A percentile compares a stretch with the other conserved stretches of the same genome.
Conservation (phyloP, 2,888 invertebrate genomes). For the Pocota personata region DNA sequence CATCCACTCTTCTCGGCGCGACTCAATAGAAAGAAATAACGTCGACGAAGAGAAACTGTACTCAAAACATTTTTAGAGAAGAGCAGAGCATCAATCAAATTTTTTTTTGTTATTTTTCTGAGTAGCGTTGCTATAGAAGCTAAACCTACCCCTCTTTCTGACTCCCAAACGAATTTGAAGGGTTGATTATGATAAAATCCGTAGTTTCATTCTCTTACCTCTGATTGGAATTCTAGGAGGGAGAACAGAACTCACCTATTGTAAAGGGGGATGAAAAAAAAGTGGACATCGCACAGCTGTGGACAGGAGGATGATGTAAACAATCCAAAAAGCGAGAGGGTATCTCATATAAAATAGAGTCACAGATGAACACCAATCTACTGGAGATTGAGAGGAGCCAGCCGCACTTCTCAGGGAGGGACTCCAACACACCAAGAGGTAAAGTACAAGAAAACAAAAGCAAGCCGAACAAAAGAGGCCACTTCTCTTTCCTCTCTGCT, state of each 20-base stretch:
- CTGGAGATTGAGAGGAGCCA: conserved; percentile 44
- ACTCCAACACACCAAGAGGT: conserved; percentile 52
- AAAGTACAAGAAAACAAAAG: conserved; percentile 62
- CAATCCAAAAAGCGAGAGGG: conserved; percentile 41
- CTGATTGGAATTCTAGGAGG: background rate
- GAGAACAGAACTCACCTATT: conserved; percentile 3
- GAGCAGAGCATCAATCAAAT: conserved; percentile 67
- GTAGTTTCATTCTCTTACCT: conserved; percentile 29
- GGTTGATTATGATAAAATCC: background rate
- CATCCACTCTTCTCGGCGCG: conserved; percentile 26
- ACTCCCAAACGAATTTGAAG: background rate
- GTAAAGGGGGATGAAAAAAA: background rate
- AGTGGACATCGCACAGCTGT: background rate
- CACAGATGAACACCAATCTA: conserved; percentile 21
- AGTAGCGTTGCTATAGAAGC: conserved; percentile 22
- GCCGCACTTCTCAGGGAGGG: conserved; percentile 56
- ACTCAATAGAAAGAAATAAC: background rate
- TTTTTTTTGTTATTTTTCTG: background rate
- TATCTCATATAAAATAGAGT: conserved; percentile 39
- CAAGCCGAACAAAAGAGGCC: conserved; percentile 65
- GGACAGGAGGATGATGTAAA: conserved; percentile 45
- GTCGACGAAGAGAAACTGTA: conserved; percentile 68
- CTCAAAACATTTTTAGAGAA: conserved; percentile 64
- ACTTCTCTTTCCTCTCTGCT: conserved; percentile 73
- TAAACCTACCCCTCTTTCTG: conserved; percentile 21